Base-by-base conservation (phyloP, 2,888 invertebrate species). In the Trichopoda pennipes region DNA sequence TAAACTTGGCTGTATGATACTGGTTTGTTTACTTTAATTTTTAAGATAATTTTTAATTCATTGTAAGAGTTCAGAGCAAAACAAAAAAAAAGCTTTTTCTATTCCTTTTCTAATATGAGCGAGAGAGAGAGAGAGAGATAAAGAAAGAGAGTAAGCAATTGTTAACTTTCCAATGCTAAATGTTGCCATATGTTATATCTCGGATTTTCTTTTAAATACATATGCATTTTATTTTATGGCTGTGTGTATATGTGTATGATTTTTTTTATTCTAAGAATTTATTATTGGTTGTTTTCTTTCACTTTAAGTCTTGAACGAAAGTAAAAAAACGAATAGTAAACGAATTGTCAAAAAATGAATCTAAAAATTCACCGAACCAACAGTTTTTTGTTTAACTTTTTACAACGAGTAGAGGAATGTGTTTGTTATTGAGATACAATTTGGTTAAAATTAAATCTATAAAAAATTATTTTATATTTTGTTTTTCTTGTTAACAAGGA, bases 131-230 rank as follows among this genome's bases (percentile, higher is more conserved):
- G 21, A 66, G 51, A 23, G 51, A 44, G 23, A 28, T 2, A 28
- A 1, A 28, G 28, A 28, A 6, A 28, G 28, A 28, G 28, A 28
- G 28, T 4, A 28, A 38, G 56, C 17, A 4, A 12, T 3, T 49
- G n/a, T 61, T 82, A 75, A 83, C 75, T 80, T 79, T 80, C 83
- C 80, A 84, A 64, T 82, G 17, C 64, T 60, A 77, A 77, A 79
- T 72, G 87, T 85, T 85, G 80, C 85, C 86, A 84, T 85, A 84
- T 85, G 82, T 81, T 44, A 73, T n/a, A 12, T 32, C 60, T 42
- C 53, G 10, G 2, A 23, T n/a, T 76, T 60, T 42, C 60, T 77
- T 55, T 28, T 14, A 12, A 35, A 28, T 17, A 23, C 44, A 19
- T 69, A 7, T 4, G 14, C 44, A 35, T 21, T 68, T 61, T 32